Percentiles rank a stretch among this genome's conserved stretches.
Conservation (phyloP, 2,888 invertebrate genomes). For the Leptopilina myrica region DNA sequence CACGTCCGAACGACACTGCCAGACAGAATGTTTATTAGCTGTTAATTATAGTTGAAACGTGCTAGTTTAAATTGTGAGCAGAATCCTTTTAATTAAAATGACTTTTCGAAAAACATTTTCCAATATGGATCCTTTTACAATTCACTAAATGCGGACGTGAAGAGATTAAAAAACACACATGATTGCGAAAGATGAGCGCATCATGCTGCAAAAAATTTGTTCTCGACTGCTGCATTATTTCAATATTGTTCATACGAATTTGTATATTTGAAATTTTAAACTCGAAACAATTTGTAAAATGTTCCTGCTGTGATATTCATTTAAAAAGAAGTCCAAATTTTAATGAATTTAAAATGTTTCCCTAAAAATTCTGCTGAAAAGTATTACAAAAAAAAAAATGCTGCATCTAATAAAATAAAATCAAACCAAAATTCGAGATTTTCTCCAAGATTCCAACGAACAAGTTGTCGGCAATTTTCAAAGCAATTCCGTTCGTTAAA, state of each 20-base stretch:
- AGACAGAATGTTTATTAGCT: constrained; percentile 39
- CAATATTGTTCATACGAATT: too few relatives aligned
- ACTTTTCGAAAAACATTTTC: constrained; percentile 3
- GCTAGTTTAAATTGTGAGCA: constrained; percentile 24
- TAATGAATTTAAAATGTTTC: too few relatives aligned
- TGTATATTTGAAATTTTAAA: too few relatives aligned
- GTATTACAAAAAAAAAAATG: too few relatives aligned
- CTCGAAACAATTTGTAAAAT: too few relatives aligned
- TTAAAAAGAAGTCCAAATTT: background rate
- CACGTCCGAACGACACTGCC: constrained; percentile 30
- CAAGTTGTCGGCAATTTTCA: too few relatives aligned
- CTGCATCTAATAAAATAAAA: background rate
- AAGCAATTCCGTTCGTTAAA: too few relatives aligned
- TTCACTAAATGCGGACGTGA: background rate
- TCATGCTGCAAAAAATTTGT: too few relatives aligned
- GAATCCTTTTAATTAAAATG: constrained; percentile 33
- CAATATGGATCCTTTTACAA: background rate
- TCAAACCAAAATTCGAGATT: background rate
- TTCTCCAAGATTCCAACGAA: too few relatives aligned
- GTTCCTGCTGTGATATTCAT: too few relatives aligned
- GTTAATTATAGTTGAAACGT: constrained; percentile 32
- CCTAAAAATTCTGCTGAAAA: too few relatives aligned
- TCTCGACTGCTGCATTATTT: too few relatives aligned
- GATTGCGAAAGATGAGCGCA: background rate
- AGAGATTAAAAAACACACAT: background rate